phyloP scores from a whole-genome alignment of 2,888 invertebrate genomes.

The Nomada ferruginata region DNA sequence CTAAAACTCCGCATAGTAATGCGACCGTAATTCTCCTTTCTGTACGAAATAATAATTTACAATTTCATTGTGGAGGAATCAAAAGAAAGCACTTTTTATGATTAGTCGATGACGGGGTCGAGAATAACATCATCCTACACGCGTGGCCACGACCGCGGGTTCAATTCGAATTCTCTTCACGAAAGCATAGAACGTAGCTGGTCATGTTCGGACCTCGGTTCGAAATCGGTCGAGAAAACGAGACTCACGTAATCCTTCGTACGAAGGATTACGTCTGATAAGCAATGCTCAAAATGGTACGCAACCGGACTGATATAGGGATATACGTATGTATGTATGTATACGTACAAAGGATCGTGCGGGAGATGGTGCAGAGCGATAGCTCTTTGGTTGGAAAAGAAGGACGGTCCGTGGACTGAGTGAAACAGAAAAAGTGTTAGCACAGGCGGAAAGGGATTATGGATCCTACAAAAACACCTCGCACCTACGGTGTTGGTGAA shows the following conservation, averaged over 20 bases:
- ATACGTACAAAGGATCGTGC: conserved; percentile 57
- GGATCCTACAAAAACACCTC: conserved; percentile 70
- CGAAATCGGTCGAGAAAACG: conserved; percentile 75
- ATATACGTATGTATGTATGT: background rate
- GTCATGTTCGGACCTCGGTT: conserved; percentile 18
- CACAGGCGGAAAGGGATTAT: conserved; percentile 64
- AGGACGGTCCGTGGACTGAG: background rate
- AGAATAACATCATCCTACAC: conserved; percentile 52
- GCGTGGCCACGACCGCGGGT: conserved; percentile 18
- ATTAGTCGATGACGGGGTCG: conserved; percentile 29
- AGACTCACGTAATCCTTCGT: conserved; percentile 73
- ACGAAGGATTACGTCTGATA: conserved; percentile 74
- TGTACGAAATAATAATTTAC: too few relatives aligned
- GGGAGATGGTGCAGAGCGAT: conserved; percentile 59
- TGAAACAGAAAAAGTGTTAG: conserved; percentile 25
- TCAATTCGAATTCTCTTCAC: conserved; percentile 24
- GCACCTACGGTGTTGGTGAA: conserved; percentile 48
- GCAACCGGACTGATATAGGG: conserved; percentile 17
- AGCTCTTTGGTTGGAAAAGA: conserved; percentile 35
- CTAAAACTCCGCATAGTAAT: background rate
- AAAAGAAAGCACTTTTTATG: conserved; percentile 10
- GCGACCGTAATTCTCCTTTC: background rate
- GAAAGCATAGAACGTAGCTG: conserved; percentile 8
- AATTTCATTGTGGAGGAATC: background rate
- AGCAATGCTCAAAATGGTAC: conserved; percentile 68